Base-by-base conservation (phyloP, 2,797 vertebrate genomes). In the Danio jaintianensis region DNA sequence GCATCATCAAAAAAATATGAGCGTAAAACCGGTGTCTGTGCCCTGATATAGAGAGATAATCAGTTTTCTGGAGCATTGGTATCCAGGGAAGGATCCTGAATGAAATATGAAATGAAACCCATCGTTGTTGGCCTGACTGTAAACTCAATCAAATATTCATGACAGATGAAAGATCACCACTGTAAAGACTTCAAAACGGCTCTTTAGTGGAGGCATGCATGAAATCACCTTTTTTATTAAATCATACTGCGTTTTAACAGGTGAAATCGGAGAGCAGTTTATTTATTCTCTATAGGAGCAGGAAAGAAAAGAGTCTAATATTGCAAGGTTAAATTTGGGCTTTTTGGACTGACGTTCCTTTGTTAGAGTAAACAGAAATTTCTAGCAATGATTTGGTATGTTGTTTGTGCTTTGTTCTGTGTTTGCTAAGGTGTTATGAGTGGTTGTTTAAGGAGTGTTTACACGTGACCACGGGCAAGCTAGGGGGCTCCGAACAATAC, bases 41-140 rank as follows among this genome's bases (percentile, higher is more conserved):
- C 59, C 18, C 74, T 69, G 56, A 43, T 63, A 78, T 56, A 81
- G 63, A 75, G 74, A 63, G 74, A 40, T 50, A 64, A 47, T 70
- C 50, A 73, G 61, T 70, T 61, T 80, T 71, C 56, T 20, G 22
- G 45, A 66, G 73, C 71, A 81, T 67, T 64, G 59, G 67, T 71
- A 50, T 79, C 77, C 6, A 42, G 82, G 85, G 85, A 79, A 75
- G 80, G 78, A 80, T 80, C 15, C 20, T n/a, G 11, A 16, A 29
- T 55, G 64, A 75, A 79, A 85, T 64, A 67, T 75, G 59, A 85
- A 82, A 63, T 56, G 66, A 80, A 84, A 64, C 48, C 64, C 50
- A 29, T 62, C 55, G 29, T 78, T 55, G 47, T 78, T 71, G 40
- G 43, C 22, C 76, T 75, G 56, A 50, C 78, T n/a, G 20, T 80